Evolutionary conservation across 2,113 vertebrate genomes (phyloP).

Genomic region (Sarotherodon lohbergeri): DNA sequence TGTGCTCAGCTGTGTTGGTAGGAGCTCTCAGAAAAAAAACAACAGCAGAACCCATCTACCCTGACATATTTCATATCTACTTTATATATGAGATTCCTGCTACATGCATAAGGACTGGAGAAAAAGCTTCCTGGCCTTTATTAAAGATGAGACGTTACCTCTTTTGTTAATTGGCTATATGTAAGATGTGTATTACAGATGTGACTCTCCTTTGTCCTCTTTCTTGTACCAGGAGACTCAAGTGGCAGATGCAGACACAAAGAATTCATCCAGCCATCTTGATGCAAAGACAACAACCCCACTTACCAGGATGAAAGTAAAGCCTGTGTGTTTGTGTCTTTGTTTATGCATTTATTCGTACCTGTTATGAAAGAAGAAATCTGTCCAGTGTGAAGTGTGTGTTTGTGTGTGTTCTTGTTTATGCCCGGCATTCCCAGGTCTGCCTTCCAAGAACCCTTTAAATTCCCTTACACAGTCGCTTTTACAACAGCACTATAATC

Average conservation of each 20-base stretch:
- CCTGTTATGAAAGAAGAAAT: neutral
- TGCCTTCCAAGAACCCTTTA: conserved; percentile 2
- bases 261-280: neutral
- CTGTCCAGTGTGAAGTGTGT: neutral
- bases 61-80: neutral
- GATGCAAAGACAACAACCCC: conserved; percentile 6
- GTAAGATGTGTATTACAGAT: neutral
- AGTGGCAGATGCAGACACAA: neutral
- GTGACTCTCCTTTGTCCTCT: neutral
- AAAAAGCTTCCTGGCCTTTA: neutral
- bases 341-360: neutral
- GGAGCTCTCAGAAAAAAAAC: neutral
- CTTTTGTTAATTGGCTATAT: neutral
- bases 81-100: neutral
- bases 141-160: neutral
- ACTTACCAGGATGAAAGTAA: conserved; percentile 55
- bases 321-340: neutral
- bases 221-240: conserved; percentile 42
- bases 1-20: neutral
- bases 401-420: neutral
- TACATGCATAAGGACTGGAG: neutral
- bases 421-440: neutral
- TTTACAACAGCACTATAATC: conserved; percentile 50
- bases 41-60: neutral
- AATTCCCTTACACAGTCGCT: conserved; percentile 26